Conservation (phyloP, 1,140 invertebrate species). For the Thaumatotibia leucotreta region DNA sequence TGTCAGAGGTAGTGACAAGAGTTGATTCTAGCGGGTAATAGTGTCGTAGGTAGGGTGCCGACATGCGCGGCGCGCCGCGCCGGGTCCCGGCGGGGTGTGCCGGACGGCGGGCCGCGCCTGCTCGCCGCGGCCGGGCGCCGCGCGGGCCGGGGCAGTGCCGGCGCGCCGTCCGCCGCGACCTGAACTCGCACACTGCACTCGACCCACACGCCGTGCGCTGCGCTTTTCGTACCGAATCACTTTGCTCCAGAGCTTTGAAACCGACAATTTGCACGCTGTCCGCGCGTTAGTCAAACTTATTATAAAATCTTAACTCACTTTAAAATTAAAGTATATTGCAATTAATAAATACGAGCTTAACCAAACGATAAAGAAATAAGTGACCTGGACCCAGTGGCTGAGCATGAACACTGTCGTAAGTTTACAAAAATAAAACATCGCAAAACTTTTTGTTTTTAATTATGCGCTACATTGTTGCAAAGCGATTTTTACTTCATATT, state of each 20-base stretch:
- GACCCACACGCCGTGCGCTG: background rate
- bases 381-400: conserved; percentile 6
- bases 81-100: background rate
- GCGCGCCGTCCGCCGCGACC: background rate
- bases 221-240: conserved; percentile 1
- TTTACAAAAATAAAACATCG: background rate
- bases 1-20: no score
- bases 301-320: background rate
- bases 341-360: background rate
- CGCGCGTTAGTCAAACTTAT: background rate
- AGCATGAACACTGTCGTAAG: conserved; percentile 4
- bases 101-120: background rate
- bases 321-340: background rate
- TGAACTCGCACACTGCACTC: background rate
- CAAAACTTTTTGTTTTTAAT: background rate
- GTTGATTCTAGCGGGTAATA: no score
- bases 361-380: conserved; percentile 1
- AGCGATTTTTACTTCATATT: conserved; percentile 1
- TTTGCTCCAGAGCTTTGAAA: background rate
- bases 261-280: background rate
- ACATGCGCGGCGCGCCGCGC: background rate
- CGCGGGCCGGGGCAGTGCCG: background rate
- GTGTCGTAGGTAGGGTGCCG: background rate
- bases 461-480: no score
- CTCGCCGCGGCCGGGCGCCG: background rate